Base-by-base conservation (phyloP, 23 tunicate genomes). In the Pegea sp. region DNA sequence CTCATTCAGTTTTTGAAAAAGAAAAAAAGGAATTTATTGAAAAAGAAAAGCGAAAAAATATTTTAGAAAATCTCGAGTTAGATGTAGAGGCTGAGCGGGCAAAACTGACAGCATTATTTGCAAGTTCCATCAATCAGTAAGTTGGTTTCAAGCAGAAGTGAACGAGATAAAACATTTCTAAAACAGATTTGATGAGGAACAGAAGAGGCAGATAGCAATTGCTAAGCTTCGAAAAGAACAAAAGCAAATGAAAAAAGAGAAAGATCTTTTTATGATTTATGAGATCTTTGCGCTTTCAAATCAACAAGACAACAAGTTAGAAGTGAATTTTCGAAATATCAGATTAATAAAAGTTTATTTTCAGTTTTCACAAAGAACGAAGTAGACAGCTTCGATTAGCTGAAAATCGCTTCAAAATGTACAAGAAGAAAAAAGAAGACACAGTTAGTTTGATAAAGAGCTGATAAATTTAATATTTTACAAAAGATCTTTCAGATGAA, bases 11-110 rank as follows among this genome's bases (percentile, higher is more conserved):
- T 33, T 53, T 67, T 63, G 54, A 59, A 18, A 72, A 73, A 53
- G 84, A 84, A 50, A 72, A 48, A 50, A 49, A 50, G 51, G 22
- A 26, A 20, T 78, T 67, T 63, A 72, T 63, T 53, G 72, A 57
- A 26, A 23, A 43, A 16, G 70, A 61, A 48, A 68, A 74, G 52
- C 61, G 80, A 33, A 63, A 56, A 43, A 84, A 84, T 42, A 56
- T 84, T 29, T 54, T 84, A 38, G 76, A 74, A 57, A 65, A 66
- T 33, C 72, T 84, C 42, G 59, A 58, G 16, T 33, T 54, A 54
- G 84, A 84, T 46, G 25, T 68, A 53, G 81, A 84, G 6, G 67
- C 71, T 13, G 86, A 84, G 49, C 73, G 48, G 62, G 63, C 86
- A 42, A 72, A 67, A 1, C 53, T 84, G 18, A 33, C 68, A 20